Evolutionary conservation across 2,797 vertebrate genomes (phyloP), one percentile per base, ranked within the genome.

Genomic region (Notolepis coatsorum): DNA sequence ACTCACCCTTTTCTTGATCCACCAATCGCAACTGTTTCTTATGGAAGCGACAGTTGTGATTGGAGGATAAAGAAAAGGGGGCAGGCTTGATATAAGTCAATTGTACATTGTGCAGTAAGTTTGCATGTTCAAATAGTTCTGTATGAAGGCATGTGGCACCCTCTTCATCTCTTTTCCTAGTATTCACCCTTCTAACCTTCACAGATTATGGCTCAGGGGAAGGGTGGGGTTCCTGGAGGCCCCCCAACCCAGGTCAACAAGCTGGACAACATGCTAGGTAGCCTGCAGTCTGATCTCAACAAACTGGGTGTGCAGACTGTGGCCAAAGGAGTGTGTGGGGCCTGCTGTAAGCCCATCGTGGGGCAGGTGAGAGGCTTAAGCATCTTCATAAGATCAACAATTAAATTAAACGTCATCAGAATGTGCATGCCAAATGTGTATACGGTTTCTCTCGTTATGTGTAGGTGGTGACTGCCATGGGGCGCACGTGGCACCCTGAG

Each of bases 251-350:
- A 96, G 2, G 96, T 95, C 67, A 98, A 96, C 87, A 96, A 98
- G 84, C 90, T 98, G 65, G 96, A 98, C 87, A 98, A 95, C 88
- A 98, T 98, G 97, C 89, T 98, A 35, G 97, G 96, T 8, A 98
- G 96, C 77, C 93, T 98, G 54, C 96, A 98, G 90, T 97, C 96
- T 0, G 97, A 98, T 87, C 93, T 98, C 76, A 96, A 98, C 87
- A 96, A 96, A 47, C 89, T 98, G 74, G 97, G 97, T 0, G 96
- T 98, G 2, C 95, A 97, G 71, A 98, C 96, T 0, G 96, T 97
- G 0, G 96, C 97, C 77, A 98, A 98, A 88, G 97, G 97, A 0
- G 96, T 98, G 31, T 98, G 97, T 1, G 97, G 96, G n/a, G 97
- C 97, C 85, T 98, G 97, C 92, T 96, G 95, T 85, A 98, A 98